A percentile compares a stretch with the other conserved stretches of the same genome.
phyloP scores from a whole-genome alignment of 2,113 vertebrate species.

The Oreamnos americanus region DNA sequence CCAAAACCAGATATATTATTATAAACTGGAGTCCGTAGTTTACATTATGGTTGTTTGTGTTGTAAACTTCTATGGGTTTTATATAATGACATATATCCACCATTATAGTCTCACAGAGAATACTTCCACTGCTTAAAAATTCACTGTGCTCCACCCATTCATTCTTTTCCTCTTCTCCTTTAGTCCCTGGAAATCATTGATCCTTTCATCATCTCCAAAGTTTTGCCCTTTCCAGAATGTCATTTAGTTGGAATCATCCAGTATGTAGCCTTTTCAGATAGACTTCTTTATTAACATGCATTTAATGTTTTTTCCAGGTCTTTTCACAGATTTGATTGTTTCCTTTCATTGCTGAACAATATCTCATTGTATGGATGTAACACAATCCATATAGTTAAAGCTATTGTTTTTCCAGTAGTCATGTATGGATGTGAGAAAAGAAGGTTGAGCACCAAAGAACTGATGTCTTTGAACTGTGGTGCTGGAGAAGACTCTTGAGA shows the following conservation, averaged over 20 bases:
- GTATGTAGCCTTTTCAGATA: not conserved
- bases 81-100: not conserved
- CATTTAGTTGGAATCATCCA: not conserved
- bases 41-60: not conserved
- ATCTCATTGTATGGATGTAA: not conserved
- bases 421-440: not conserved
- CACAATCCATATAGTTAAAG: not conserved
- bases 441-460: not conserved
- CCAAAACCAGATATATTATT: not conserved
- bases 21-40: not conserved
- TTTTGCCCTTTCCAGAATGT: not conserved
- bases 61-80: not conserved
- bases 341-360: not conserved
- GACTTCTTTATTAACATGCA: not conserved
- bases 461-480: not conserved
- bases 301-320: not conserved
- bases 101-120: not conserved
- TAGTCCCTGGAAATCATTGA: not conserved
- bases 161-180: not conserved
- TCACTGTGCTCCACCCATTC: not conserved
- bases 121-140: not conserved
- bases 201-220: not conserved
- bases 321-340: not conserved
- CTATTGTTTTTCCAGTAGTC: not conserved
- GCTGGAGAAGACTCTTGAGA: not conserved